phyloP scores from a whole-genome alignment of 2,113 vertebrate species.

The Rousettus leschenaultii region DNA sequence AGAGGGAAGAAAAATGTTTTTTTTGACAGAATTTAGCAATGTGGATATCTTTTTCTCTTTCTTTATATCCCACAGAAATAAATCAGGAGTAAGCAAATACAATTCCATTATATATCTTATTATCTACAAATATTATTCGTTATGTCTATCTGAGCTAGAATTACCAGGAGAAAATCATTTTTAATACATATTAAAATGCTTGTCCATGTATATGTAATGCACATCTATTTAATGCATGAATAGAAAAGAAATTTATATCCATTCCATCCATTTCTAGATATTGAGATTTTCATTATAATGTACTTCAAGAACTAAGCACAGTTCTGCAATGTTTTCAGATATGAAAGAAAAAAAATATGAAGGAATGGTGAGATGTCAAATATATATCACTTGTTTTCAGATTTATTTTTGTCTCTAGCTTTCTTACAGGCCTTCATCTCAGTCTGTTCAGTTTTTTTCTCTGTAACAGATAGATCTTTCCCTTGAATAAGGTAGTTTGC shows the following conservation, averaged over 20 bases:
- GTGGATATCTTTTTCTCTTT: not conserved
- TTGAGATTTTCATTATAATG: slow-evolving; percentile 1
- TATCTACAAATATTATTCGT: not conserved
- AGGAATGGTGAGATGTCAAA: slow-evolving; percentile 30
- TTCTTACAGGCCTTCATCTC: slow-evolving; percentile 26
- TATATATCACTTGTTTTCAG: slow-evolving; percentile 29
- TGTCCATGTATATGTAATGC: not conserved
- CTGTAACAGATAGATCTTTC: slow-evolving; percentile 25
- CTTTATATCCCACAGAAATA: not conserved
- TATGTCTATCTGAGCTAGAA: not conserved
- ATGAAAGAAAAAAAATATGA: not conserved
- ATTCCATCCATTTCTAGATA: not conserved
- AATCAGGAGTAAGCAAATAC: slow-evolving; percentile 2
- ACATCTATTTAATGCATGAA: slow-evolving; percentile 25
- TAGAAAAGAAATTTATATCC: not conserved
- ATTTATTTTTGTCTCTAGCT: slow-evolving; percentile 46
- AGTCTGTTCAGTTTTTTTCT: slow-evolving; percentile 20
- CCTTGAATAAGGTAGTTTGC: not conserved
- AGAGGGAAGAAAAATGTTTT: not conserved
- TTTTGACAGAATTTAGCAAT: not conserved
- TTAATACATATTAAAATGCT: slow-evolving; percentile 20
- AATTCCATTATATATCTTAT: not conserved
- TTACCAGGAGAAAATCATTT: not conserved
- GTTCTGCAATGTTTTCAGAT: slow-evolving; percentile 22
- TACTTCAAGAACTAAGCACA: slow-evolving; percentile 28